Evolutionary conservation across 2,888 invertebrate genomes (phyloP).

Genomic region (Tinea semifulvella): DNA sequence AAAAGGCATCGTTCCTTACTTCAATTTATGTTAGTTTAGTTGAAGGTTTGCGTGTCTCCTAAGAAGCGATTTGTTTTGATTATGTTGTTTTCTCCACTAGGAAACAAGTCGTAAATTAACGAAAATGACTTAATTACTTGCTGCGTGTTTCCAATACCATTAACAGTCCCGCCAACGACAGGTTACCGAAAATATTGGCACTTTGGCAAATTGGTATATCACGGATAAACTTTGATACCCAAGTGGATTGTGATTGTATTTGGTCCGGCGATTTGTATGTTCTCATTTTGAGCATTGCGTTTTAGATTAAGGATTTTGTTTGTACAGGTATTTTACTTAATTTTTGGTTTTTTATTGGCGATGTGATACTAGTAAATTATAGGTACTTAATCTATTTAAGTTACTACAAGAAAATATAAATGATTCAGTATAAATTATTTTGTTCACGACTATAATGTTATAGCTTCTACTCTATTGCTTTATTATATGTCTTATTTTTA

Average conservation of each 20-base stretch:
- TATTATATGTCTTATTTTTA: no score
- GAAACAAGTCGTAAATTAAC: conserved; percentile 61
- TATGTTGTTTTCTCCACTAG: conserved; percentile 45
- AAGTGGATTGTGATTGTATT: neutral
- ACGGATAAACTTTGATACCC: neutral
- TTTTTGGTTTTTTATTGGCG: no score
- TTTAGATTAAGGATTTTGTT: no score
- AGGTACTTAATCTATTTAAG: no score
- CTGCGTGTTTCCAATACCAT: conserved; percentile 54
- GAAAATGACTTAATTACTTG: conserved; percentile 57
- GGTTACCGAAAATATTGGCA: conserved; percentile 25
- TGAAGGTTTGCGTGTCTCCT: conserved; percentile 51
- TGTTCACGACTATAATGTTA: no score
- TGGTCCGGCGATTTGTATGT: no score
- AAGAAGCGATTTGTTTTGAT: conserved; percentile 60
- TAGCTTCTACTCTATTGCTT: no score
- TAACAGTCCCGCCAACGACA: conserved; percentile 49
- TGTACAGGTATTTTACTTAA: no score
- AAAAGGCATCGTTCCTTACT: neutral
- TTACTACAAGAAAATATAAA: no score
- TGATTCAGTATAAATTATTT: no score
- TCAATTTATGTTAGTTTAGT: conserved; percentile 10
- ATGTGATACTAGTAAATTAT: no score
- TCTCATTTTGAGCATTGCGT: neutral
- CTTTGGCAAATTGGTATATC: conserved; percentile 6